Evolutionary conservation across 2,888 invertebrate species (phyloP).

Genomic region (Acrobasis consociella): DNA sequence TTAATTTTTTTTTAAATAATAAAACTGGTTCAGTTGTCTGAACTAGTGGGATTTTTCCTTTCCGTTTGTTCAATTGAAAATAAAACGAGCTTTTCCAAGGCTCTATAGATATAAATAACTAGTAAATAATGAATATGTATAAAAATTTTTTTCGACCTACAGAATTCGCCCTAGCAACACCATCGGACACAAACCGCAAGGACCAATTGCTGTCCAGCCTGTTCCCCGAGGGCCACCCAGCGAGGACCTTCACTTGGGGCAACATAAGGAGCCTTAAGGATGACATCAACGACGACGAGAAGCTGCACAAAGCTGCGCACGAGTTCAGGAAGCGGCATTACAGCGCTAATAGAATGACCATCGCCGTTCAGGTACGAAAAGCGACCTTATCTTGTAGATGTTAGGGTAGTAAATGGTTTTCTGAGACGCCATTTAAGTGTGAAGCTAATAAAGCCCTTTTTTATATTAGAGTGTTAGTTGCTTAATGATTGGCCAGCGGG

Average conservation of each 20-base stretch:
- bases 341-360: constrained; percentile 93
- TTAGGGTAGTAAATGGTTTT: not conserved
- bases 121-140: no score
- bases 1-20: no score
- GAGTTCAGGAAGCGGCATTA: constrained; percentile 91
- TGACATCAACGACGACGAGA: constrained; percentile 84
- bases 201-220: constrained; percentile 89
- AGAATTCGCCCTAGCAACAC: constrained; percentile 92
- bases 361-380: constrained; percentile 88
- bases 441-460: no score
- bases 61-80: no score
- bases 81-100: no score
- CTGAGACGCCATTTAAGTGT: no score
- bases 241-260: constrained; percentile 92
- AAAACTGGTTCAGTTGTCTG: no score
- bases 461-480: no score
- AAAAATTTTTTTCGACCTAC: constrained; percentile 18
- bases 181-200: constrained; percentile 88
- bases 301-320: constrained; percentile 86
- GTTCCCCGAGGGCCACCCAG: constrained; percentile 87
- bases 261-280: constrained; percentile 89
- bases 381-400: not conserved
- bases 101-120: no score
- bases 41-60: no score
- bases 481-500: no score